Base-by-base conservation (phyloP, 2,888 invertebrate genomes). In the Octodonta nipae region DNA sequence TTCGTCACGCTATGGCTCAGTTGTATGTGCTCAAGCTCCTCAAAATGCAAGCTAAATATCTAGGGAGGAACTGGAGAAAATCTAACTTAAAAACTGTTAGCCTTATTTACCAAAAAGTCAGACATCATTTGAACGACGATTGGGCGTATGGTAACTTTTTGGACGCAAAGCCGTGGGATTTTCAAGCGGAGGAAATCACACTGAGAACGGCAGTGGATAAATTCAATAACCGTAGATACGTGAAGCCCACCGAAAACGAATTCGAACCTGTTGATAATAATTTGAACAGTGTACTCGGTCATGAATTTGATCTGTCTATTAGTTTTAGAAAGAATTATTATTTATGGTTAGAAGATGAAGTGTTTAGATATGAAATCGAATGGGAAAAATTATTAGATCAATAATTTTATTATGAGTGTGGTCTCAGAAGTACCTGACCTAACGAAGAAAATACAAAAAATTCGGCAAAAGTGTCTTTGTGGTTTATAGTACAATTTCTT, bases 121-220 rank as follows among this genome's bases (percentile, higher is more conserved):
- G 93, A 15, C 93, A 95, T 65, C 75, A 95, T 33, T 69, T 98
- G 26, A 96, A 95, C 54, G 98, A 99, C 58, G 98, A 99, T 61
- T 99, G 98, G 98, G 98, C 98, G 3, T 98, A 87, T 67, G 96
- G 96, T 32, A 98, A 98, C 67, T 86, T 95, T 67, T 75, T 95
- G 50, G 93, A 96, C 65, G 93, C 93, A 0, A 72, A 92, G 38
- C 95, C 95, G 1, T 95, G 93, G 93, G 95, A 98, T 60, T 96
- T 89, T 50, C 86, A 98, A 65, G 89, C 87, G 16, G 96, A 98
- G 60, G 98, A 99, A 58, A 91, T 92, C 60, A 82, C 89, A 7
- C 65, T 99, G 35, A 73, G 95, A 39, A 81, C 85, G 1, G 87
- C 86, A 43, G 95, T 98, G 2, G 96, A 98, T 65, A 75, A 89